phyloP scores from a whole-genome alignment of 2,113 vertebrate species.

The Cebus imitator region DNA sequence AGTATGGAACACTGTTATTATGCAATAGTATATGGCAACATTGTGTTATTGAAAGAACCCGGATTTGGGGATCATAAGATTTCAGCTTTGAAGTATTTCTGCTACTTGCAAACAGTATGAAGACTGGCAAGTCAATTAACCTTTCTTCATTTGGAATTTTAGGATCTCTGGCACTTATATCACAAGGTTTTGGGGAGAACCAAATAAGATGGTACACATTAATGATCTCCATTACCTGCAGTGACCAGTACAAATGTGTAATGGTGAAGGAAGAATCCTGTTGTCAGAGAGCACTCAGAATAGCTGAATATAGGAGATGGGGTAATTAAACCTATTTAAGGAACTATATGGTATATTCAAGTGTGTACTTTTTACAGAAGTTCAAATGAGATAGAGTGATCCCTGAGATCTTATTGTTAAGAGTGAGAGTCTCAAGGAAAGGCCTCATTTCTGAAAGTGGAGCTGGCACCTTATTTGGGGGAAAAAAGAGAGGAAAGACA shows the following conservation, averaged over 20 bases:
- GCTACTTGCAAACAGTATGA: slow-evolving; percentile 1
- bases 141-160: slow-evolving; percentile 34
- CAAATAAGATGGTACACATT: background rate
- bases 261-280: background rate
- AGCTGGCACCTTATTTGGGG: background rate
- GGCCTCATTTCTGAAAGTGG: background rate
- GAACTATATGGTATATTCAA: background rate
- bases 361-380: slow-evolving; percentile 10
- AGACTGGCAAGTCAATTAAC: background rate
- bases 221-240: background rate
- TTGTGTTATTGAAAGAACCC: slow-evolving; percentile 5
- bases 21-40: background rate
- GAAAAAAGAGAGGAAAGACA: background rate
- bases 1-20: background rate
- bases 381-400: background rate
- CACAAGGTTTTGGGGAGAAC: background rate
- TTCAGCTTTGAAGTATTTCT: slow-evolving; percentile 4
- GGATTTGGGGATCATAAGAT: background rate
- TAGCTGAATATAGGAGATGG: background rate
- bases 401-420: background rate
- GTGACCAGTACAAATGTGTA: background rate
- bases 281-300: background rate
- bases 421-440: background rate
- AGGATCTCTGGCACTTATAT: background rate
- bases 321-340: slow-evolving; percentile 25